These are phyloP conservation scores for Tangara arthus DNA, from an alignment of 2,797 vertebrate species.

Conservation along the genomic window DNA sequence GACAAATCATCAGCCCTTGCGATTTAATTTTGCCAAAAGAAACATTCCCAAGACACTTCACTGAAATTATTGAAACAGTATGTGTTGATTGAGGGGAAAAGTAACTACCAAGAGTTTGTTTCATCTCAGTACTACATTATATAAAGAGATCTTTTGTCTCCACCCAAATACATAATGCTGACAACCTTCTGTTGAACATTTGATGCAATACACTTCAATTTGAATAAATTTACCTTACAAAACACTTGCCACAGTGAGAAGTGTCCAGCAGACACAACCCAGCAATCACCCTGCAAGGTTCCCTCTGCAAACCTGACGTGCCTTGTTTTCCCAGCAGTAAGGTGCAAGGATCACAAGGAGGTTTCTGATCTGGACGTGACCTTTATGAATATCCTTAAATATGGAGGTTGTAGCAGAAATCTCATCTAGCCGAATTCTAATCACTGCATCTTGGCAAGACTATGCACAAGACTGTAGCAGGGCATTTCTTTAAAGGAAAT, in stretches of 20 bases:
- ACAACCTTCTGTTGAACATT: not conserved
- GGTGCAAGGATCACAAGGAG: not conserved
- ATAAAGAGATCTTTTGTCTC: not conserved
- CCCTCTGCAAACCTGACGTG: not conserved
- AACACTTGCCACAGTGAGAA: not conserved
- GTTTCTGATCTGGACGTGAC: not conserved
- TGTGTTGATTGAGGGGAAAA: not conserved
- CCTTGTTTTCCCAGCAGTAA: not conserved
- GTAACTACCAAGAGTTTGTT: not conserved
- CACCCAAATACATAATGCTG: not conserved
- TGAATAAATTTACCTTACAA: fast-evolving
- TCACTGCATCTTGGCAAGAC: not conserved
- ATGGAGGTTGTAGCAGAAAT: not conserved
- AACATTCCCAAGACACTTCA: not conserved
- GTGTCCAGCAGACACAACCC: not conserved
- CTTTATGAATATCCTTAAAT: not conserved
- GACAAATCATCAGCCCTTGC: not conserved
- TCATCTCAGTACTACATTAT: not conserved
- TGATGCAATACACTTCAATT: not conserved
- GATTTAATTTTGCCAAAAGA: not conserved
- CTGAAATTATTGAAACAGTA: not conserved
- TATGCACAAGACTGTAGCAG: not conserved
- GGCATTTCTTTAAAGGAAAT: not conserved
- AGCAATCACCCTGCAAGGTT: not conserved
- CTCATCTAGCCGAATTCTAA: not conserved